A percentile compares a stretch with the other conserved stretches of the same genome.
Conservation (phyloP, 2,888 invertebrate genomes). For the Pyrgus malvae region DNA sequence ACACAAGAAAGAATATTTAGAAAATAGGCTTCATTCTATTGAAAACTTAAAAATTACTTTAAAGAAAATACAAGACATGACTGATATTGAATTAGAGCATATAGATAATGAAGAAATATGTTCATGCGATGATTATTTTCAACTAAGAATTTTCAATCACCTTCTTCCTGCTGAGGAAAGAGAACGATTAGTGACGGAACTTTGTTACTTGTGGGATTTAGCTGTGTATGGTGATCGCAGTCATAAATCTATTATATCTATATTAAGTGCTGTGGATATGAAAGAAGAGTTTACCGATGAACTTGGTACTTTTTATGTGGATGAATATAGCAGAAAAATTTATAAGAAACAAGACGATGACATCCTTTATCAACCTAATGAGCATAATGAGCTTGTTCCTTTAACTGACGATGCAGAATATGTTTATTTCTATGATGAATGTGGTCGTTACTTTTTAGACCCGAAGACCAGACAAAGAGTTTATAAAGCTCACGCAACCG, state of each 20-base stretch:
- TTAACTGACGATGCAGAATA: constrained; percentile 59
- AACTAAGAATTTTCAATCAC: constrained; percentile 69
- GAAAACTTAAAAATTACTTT: constrained; percentile 61
- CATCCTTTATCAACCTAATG: constrained; percentile 62
- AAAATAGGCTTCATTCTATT: constrained; percentile 51
- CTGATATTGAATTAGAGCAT: constrained; percentile 43
- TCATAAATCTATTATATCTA: constrained; percentile 67
- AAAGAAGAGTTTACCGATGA: constrained; percentile 69
- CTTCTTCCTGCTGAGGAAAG: constrained; percentile 56
- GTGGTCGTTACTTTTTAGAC: constrained; percentile 68
- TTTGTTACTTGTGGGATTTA: constrained; percentile 66
- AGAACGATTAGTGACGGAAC: constrained; percentile 63
- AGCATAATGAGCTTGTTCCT: constrained; percentile 60
- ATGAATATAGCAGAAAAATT: constrained; percentile 67
- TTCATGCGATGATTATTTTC: constrained; percentile 63
- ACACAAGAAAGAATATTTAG: constrained; percentile 61
- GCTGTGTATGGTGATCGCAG: constrained; percentile 61
- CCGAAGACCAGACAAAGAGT: constrained; percentile 56
- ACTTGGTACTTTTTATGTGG: constrained; percentile 62
- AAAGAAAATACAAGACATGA: constrained; percentile 45
- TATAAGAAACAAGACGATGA: constrained; percentile 59
- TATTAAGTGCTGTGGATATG: constrained; percentile 60
- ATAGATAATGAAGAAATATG: constrained; percentile 51
- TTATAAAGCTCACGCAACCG: constrained; percentile 63
- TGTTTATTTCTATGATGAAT: constrained; percentile 69